Conservation (phyloP, 2,113 vertebrate species). For the Limanda limanda region DNA sequence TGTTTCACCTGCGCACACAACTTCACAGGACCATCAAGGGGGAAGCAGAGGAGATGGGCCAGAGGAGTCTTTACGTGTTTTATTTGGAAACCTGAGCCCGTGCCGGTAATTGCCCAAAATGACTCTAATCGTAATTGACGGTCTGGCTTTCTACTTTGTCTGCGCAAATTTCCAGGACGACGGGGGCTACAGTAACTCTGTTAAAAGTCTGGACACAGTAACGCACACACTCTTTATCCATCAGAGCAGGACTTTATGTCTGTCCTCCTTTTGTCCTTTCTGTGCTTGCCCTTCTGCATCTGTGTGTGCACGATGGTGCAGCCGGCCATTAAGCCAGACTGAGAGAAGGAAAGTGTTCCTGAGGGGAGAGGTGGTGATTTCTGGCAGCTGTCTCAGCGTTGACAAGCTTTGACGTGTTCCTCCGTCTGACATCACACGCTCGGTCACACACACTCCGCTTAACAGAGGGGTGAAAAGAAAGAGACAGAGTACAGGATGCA, state of each 20-base stretch:
- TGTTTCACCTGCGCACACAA: constrained; percentile 62
- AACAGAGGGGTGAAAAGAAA: not conserved
- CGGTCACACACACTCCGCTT: constrained; percentile 2
- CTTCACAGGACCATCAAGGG: constrained; percentile 69
- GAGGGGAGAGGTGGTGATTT: constrained; percentile 52
- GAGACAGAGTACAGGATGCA: not conserved
- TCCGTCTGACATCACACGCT: constrained; percentile 51
- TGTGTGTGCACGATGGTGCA: constrained; percentile 31
- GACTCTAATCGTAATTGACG: constrained; percentile 80
- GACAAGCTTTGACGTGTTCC: constrained; percentile 58
- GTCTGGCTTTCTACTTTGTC: constrained; percentile 81
- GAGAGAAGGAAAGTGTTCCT: constrained; percentile 44
- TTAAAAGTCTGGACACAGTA: constrained; percentile 66
- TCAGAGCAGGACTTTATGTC: constrained; percentile 60
- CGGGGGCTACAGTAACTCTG: constrained; percentile 59
- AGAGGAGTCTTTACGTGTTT: constrained; percentile 72
- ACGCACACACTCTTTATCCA: constrained; percentile 76
- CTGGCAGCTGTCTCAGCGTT: constrained; percentile 53
- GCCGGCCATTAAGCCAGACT: constrained; percentile 31
- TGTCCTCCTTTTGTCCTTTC: constrained; percentile 46
- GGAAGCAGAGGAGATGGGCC: constrained; percentile 51
- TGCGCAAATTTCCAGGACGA: constrained; percentile 72
- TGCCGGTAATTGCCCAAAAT: constrained; percentile 80
- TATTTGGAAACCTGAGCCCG: constrained; percentile 75
- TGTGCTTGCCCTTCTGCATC: constrained; percentile 10